A percentile compares a stretch with the other conserved stretches of the same genome.
Evolutionary conservation across 2,797 vertebrate genomes (phyloP).

Genomic region (Potorous gilbertii): DNA sequence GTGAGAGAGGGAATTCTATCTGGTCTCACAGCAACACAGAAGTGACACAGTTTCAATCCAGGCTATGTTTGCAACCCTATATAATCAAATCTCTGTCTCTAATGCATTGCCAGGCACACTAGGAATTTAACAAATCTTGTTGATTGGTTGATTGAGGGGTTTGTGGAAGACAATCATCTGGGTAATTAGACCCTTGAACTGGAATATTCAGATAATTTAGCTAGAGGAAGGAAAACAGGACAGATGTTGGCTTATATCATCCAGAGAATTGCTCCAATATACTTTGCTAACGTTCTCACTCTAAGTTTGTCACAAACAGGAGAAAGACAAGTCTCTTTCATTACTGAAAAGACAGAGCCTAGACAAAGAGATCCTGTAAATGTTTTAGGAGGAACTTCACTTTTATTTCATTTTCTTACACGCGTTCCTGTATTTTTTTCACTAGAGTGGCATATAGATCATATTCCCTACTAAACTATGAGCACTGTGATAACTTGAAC

Average conservation of each 20-base stretch:
- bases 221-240: neutral
- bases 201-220: neutral
- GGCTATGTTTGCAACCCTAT: neutral
- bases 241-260: neutral
- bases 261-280: neutral
- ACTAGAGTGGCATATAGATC: neutral
- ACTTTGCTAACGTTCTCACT: neutral
- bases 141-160: neutral
- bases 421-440: neutral
- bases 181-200: slow-evolving; percentile 16
- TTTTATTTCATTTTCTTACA: neutral
- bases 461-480: neutral
- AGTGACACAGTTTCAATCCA: neutral
- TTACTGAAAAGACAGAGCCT: neutral
- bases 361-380: neutral
- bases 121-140: neutral
- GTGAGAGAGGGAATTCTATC: neutral
- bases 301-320: neutral
- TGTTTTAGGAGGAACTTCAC: neutral
- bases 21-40: neutral
- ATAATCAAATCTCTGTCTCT: neutral
- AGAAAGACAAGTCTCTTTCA: neutral
- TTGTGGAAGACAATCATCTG: neutral
- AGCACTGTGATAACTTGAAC: neutral
- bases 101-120: neutral